phyloP scores from a whole-genome alignment of 2,888 invertebrate species.

The Holacanthella duospinosa region DNA sequence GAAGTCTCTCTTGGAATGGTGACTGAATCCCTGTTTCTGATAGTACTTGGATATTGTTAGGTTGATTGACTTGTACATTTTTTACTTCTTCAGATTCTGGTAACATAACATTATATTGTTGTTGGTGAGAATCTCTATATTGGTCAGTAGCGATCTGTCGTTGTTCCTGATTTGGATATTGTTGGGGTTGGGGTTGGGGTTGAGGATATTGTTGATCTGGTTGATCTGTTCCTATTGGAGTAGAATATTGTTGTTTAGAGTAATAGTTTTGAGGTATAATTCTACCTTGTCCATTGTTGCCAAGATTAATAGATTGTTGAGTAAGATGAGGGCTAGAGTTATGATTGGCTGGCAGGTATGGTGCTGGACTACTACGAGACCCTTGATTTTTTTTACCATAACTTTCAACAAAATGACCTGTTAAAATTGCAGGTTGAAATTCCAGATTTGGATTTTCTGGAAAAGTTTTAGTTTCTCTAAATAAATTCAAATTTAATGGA shows the following conservation, averaged over 20 bases:
- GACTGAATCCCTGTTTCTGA: neutral
- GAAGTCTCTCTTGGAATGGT: neutral
- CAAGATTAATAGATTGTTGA: no score
- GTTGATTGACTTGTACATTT: no score
- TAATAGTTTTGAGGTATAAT: neutral
- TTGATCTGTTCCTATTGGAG: constrained; percentile 6
- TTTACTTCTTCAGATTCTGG: no score
- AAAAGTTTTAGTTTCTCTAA: neutral
- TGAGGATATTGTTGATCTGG: neutral
- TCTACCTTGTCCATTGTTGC: neutral
- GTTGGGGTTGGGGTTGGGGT: constrained; percentile 9
- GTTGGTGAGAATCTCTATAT: neutral
- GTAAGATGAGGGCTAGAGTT: no score
- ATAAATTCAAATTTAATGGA: neutral
- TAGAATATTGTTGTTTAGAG: neutral
- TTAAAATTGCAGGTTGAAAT: constrained; percentile 33
- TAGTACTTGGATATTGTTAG: neutral
- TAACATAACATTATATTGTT: no score
- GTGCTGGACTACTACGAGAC: no score
- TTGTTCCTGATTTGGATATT: neutral
- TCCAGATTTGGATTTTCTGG: constrained; percentile 18
- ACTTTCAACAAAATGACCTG: constrained; percentile 27
- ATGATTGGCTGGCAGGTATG: no score
- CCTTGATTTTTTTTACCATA: no score
- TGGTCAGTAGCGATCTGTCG: neutral